Evolutionary conservation across 2,113 vertebrate genomes (phyloP).

Genomic region (Proterorhinus semilunaris): DNA sequence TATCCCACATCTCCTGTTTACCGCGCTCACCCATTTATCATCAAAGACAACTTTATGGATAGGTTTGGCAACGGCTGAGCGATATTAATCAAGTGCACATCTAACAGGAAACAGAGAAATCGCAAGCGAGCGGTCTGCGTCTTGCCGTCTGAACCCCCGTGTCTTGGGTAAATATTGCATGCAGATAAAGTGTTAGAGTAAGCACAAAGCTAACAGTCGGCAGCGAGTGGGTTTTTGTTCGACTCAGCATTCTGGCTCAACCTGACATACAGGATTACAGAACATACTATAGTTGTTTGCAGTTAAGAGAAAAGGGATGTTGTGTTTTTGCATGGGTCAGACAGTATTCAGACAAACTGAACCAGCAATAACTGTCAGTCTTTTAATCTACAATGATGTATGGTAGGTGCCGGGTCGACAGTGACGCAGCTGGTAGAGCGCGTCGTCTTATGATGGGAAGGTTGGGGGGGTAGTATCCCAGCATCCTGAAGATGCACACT

Average conservation of each 20-base stretch:
- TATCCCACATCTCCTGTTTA: constrained; percentile 70
- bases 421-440: no score
- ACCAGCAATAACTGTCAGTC: no score
- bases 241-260: constrained; percentile 61
- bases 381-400: no score
- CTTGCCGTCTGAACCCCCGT: constrained; percentile 42
- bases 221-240: constrained; percentile 47
- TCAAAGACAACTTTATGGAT: constrained; percentile 64
- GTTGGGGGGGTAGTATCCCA: no score
- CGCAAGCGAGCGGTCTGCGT: constrained; percentile 30
- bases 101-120: constrained; percentile 53
- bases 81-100: constrained; percentile 67
- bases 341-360: background rate
- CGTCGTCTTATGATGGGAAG: no score
- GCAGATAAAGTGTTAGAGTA: constrained; percentile 61
- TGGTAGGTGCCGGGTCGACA: no score
- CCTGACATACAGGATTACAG: constrained; percentile 46
- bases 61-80: constrained; percentile 36
- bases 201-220: constrained; percentile 55
- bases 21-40: constrained; percentile 66
- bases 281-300: constrained; percentile 18
- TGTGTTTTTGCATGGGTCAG: constrained; percentile 19
- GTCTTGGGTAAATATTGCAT: constrained; percentile 65
- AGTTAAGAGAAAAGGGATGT: constrained; percentile 14
- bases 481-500: no score